Evolutionary conservation across 2,797 vertebrate genomes (phyloP).

Genomic region (Amblyraja radiata): DNA sequence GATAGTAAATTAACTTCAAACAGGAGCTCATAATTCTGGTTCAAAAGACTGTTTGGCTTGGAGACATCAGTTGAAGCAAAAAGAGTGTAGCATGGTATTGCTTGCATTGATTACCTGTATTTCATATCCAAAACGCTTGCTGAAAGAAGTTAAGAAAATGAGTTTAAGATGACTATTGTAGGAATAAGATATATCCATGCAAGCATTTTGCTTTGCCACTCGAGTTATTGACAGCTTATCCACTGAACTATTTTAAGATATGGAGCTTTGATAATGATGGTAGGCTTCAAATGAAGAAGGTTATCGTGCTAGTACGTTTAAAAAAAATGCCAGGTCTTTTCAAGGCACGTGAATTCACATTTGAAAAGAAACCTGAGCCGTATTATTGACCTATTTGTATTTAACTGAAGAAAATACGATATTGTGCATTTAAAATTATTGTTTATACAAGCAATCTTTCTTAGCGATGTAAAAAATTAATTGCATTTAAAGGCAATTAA

Average conservation of each 20-base stretch:
- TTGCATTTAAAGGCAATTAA: constrained; percentile 26
- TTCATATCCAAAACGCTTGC: not conserved
- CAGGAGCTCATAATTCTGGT: not conserved
- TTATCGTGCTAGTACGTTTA: not conserved
- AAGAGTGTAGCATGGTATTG: not conserved
- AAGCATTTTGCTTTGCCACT: not conserved
- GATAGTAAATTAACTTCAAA: not conserved
- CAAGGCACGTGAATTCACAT: not conserved
- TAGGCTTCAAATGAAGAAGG: not conserved
- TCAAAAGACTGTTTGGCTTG: not conserved
- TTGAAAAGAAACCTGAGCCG: not conserved
- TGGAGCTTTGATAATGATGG: not conserved
- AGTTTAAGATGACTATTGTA: not conserved
- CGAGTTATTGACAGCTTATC: not conserved
- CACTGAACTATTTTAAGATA: not conserved
- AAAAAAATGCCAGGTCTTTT: not conserved
- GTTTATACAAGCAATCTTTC: not conserved
- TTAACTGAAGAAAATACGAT: constrained; percentile 26
- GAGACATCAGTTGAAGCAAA: not conserved
- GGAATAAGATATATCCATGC: not conserved
- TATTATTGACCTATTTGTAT: not conserved
- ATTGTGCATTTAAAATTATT: not conserved
- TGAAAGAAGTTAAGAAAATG: not conserved
- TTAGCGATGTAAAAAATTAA: constrained; percentile 2
- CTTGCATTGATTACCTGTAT: not conserved